Conservation (phyloP, 1,140 invertebrate species). For the Neuroterus valhalla region DNA sequence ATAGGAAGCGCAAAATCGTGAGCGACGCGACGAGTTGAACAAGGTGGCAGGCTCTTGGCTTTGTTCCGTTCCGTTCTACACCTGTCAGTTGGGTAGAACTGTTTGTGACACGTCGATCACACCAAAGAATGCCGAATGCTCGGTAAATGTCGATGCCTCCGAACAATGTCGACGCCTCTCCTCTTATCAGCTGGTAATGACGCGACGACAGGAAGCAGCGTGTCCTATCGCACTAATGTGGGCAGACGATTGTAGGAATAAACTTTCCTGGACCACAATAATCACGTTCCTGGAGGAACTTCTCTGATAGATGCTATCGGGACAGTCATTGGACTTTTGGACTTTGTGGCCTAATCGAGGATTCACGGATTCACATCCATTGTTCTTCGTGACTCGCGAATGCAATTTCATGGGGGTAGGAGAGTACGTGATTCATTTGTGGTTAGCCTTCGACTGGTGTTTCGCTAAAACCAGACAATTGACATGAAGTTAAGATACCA, state of each 20-base stretch:
- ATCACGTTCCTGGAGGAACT: background rate
- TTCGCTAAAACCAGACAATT: too few species aligned
- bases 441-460: too few species aligned
- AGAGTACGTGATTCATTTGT: too few species aligned
- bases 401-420: too few species aligned
- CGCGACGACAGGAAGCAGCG: slow-evolving; percentile 4
- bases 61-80: slow-evolving; percentile 24
- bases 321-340: background rate
- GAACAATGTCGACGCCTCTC: slow-evolving; percentile 22
- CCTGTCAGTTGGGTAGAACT: slow-evolving; percentile 20
- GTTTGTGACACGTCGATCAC: slow-evolving; percentile 18
- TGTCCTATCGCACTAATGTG: slow-evolving; percentile 21
- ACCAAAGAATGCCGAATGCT: background rate
- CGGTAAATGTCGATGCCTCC: slow-evolving; percentile 14
- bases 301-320: background rate
- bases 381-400: too few species aligned
- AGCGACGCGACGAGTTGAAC: slow-evolving; percentile 26
- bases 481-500: too few species aligned
- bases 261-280: background rate
- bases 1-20: slow-evolving; percentile 17
- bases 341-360: background rate
- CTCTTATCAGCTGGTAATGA: slow-evolving; percentile 17
- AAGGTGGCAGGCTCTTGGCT: slow-evolving; percentile 23
- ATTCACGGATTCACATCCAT: background rate
- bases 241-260: slow-evolving; percentile 3